Conservation (phyloP, 53 echinoderm and acorn worm genomes). For the Mesocentrotus franciscanus region DNA sequence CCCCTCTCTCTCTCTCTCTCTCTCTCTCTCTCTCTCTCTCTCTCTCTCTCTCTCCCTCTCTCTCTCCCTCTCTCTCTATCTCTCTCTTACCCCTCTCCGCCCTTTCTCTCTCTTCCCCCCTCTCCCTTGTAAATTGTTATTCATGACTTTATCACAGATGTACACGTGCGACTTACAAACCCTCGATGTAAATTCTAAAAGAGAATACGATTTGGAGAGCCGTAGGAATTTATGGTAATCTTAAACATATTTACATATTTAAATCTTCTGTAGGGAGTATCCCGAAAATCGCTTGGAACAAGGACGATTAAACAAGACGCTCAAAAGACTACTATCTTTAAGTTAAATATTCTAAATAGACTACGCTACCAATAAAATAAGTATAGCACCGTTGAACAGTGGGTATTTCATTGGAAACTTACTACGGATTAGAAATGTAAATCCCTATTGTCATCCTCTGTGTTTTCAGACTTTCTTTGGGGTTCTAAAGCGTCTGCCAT, state of each 20-base stretch:
- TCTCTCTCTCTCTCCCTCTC: background rate
- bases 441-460: background rate
- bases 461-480: background rate
- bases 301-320: background rate
- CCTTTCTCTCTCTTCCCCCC: background rate
- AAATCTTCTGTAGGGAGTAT: background rate
- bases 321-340: background rate
- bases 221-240: background rate
- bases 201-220: background rate
- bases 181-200: background rate
- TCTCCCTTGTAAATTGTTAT: background rate
- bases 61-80: background rate
- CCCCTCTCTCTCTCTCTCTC: too few species aligned
- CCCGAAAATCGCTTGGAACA: background rate
- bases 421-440: constrained; percentile 14
- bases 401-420: background rate
- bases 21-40: too few species aligned
- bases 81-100: too few species aligned
- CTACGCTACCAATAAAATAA: background rate
- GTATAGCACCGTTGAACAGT: background rate
- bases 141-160: background rate
- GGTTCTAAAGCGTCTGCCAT: background rate
- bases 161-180: background rate
- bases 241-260: background rate
- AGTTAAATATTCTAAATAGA: background rate